Conservation (phyloP, 2,888 invertebrate genomes). For the Aelia acuminata region DNA sequence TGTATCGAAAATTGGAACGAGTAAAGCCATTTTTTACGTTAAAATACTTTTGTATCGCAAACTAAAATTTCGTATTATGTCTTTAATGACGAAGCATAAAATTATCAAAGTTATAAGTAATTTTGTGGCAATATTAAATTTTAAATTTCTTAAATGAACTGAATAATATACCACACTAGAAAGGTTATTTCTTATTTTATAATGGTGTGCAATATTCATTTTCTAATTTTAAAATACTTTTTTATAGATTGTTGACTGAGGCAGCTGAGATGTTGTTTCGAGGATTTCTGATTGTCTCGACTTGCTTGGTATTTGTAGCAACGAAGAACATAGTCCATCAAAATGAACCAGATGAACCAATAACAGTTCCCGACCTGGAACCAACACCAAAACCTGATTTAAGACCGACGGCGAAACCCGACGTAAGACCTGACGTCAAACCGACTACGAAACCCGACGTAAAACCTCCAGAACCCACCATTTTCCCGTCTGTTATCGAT, state of each 20-base stretch:
- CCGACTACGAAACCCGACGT: neutral
- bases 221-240: too few species aligned
- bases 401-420: neutral
- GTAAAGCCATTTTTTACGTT: too few species aligned
- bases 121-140: too few species aligned
- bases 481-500: neutral
- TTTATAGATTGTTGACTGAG: neutral
- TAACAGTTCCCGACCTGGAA: neutral
- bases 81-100: too few species aligned
- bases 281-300: neutral
- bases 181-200: too few species aligned
- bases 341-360: neutral
- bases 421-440: neutral
- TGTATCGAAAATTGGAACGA: too few species aligned
- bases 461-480: neutral
- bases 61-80: too few species aligned
- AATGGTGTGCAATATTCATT: neutral
- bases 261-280: neutral
- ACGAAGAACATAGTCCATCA: neutral
- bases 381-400: neutral
- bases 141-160: too few species aligned
- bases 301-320: neutral
- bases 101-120: too few species aligned
- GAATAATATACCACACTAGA: too few species aligned
- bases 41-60: too few species aligned